Base-by-base conservation (phyloP, 2,113 vertebrate genomes). In the Okapia johnstoni region DNA sequence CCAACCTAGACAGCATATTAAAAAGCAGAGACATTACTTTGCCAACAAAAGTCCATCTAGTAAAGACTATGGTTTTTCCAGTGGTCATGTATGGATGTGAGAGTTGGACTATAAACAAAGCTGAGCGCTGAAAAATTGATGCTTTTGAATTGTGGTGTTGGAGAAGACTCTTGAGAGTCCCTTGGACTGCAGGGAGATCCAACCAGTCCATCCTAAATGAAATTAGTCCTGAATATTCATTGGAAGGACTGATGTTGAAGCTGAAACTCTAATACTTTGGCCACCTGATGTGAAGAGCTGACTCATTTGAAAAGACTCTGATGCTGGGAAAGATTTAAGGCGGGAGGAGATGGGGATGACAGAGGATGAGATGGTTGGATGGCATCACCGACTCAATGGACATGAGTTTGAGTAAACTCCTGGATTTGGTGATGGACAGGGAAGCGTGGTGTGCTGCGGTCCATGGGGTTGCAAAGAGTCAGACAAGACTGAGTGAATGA, bases 401-500 rank as follows among this genome's bases (percentile, higher is more conserved):
- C n/a, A 70, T 36, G n/a, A 36, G n/a, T 23, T 70, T 70, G n/a
- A 70, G 63, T 21, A 36, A 36, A 12, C n/a, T 70, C 63, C 19
- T 5, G 4, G 4, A 36, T 9, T 21, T 36, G 5, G 19, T 36
- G 63, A 36, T 23, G n/a, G 19, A 70, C 63, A 23, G 5, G n/a
- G 66, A 70, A 1, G 66, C n/a, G n/a, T 36, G n/a, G n/a, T 8
- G 0, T 36, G n/a, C n/a, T 36, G 19, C 9, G 23, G 63, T 36
- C 9, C 19, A 36, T 36, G n/a, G 19, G 9, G 19, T 36, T 4
- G 0, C 36, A 66, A n/a, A 66, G 17, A 23, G n/a, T 36, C 0
- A 0, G n/a, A 70, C n/a, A 70, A 40, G 66, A 70, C 66, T 70
- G 19, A 70, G 66, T 0, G 1, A 70, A 40, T 21, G 4, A 36